Conservation (phyloP, 2,888 invertebrate genomes). For the Diarsia dahlii region DNA sequence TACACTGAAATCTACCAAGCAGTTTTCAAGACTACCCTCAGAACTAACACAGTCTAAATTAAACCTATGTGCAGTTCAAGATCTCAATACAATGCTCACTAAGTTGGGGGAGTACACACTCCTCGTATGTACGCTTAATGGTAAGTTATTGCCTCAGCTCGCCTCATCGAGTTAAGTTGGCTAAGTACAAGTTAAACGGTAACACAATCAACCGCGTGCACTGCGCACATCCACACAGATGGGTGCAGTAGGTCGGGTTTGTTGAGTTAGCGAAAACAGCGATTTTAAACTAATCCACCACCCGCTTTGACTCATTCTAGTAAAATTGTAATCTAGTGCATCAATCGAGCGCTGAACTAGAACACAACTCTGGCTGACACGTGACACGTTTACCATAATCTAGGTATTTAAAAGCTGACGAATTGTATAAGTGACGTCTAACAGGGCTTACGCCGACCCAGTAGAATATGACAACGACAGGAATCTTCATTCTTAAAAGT, state of each 20-base stretch:
- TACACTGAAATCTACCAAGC: background rate
- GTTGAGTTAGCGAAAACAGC: background rate
- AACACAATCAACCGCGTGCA: constrained; percentile 63
- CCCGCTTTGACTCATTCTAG: too few species aligned
- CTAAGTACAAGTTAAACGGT: constrained; percentile 64
- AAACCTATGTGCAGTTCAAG: constrained; percentile 8
- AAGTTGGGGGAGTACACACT: constrained; percentile 31
- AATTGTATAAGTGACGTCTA: too few species aligned
- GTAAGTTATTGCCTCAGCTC: constrained; percentile 53
- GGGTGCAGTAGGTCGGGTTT: background rate
- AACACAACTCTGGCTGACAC: too few species aligned
- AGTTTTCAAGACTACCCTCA: constrained; percentile 6
- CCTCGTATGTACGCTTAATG: constrained; percentile 50
- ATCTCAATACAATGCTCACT: constrained; percentile 25
- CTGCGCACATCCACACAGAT: constrained; percentile 8
- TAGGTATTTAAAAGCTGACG: too few species aligned
- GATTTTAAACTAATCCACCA: too few species aligned
- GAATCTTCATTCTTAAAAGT: too few species aligned
- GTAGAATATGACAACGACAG: too few species aligned
- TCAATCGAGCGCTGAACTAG: background rate
- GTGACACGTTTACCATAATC: too few species aligned
- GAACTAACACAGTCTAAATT: constrained; percentile 6
- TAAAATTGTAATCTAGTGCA: background rate
- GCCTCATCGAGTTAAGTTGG: constrained; percentile 57
- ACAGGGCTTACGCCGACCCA: too few species aligned